Base-by-base conservation (phyloP, 2,113 vertebrate species). In the Xiphophorus couchianus region DNA sequence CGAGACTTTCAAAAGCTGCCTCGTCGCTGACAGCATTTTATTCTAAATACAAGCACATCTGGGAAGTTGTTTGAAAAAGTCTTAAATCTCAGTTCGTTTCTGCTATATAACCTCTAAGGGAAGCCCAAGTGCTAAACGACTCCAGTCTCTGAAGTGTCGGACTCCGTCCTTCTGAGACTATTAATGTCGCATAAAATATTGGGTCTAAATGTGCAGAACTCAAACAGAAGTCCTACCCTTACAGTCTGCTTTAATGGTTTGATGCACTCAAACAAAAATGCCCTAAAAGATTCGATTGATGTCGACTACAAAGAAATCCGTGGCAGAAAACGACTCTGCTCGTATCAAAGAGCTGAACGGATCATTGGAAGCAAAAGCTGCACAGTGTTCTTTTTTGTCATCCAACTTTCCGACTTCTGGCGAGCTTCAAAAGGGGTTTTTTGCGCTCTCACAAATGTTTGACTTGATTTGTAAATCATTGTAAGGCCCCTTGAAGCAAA, bases 361-460 rank as follows among this genome's bases (percentile, higher is more conserved):
- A 76, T 69, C 68, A 62, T 78, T 80, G 69, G n/a, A 81, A 83
- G 80, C 42, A 28, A 64, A 67, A 68, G 73, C 44, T 48, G 14
- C 44, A 22, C 64, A 17, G 31, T 65, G 19, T 19, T 44, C 12
- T 71, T 71, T 76, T 42, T 78, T 71, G 62, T 12, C n/a, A n/a
- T 54, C 62, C 63, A 66, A 63, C 66, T 83, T 83, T 79, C 44
- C 73, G 62, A 69, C 73, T 79, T 63, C 79, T 91, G 81, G 90
- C 86, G 74, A 62, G 31, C 74, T 65, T 84, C 80, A 61, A 86
- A 89, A 80, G 54, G 30, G 30, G 2, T 11, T 37, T 37, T 37
- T 10, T 9, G 31, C 66, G 25, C 31, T 63, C 19, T 11, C 74
- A 51, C 62, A 74, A 85, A 82, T 42, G 65, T 69, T 73, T 69